phyloP scores from a whole-genome alignment of 2,888 invertebrate genomes.

The Calephelis perditalis region DNA sequence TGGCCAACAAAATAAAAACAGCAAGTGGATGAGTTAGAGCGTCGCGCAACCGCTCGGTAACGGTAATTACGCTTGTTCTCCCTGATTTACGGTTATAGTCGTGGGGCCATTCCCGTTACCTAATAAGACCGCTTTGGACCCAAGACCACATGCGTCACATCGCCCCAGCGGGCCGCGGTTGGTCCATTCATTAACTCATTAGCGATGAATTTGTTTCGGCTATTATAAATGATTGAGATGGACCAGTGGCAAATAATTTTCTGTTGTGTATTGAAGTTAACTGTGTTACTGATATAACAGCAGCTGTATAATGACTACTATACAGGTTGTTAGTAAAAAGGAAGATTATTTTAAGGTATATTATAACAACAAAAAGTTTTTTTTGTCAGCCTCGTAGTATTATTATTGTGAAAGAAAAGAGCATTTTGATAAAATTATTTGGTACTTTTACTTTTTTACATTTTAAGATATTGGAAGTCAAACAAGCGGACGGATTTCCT shows the following conservation, averaged over 20 bases:
- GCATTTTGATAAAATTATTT: too few relatives aligned
- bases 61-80: slow-evolving; percentile 80
- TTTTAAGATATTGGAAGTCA: too few relatives aligned
- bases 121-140: slow-evolving; percentile 77
- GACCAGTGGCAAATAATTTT: slow-evolving; percentile 24
- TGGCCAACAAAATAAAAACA: slow-evolving; percentile 75
- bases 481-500: too few relatives aligned
- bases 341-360: too few relatives aligned
- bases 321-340: too few relatives aligned
- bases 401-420: too few relatives aligned
- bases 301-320: too few relatives aligned
- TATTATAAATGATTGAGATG: slow-evolving; percentile 68
- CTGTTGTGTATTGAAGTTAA: background rate
- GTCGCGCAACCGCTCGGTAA: slow-evolving; percentile 71
- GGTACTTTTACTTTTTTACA: too few relatives aligned
- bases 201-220: slow-evolving; percentile 67
- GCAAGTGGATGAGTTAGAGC: slow-evolving; percentile 74
- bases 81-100: slow-evolving; percentile 79
- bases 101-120: slow-evolving; percentile 76
- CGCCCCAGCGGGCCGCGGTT: slow-evolving; percentile 38
- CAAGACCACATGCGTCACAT: slow-evolving; percentile 68
- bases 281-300: background rate
- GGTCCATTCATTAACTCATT: slow-evolving; percentile 70
- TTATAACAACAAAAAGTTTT: too few relatives aligned
- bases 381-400: too few relatives aligned